Base-by-base conservation (phyloP, 2,113 vertebrate species). In the Myrmecobius fasciatus region DNA sequence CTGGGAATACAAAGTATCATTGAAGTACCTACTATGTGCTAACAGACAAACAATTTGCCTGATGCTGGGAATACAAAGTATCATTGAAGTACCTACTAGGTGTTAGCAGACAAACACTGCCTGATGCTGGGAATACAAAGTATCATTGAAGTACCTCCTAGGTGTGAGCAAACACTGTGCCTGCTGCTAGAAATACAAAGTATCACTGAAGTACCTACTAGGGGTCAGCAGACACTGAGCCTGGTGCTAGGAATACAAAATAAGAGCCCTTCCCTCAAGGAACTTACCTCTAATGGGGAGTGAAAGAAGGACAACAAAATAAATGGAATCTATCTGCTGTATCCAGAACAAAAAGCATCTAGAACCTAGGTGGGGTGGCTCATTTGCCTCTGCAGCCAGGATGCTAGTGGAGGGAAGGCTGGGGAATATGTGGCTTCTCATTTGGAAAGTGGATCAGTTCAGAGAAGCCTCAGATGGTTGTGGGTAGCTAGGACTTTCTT, bases 401-500 rank as follows among this genome's bases (percentile, higher is more conserved):
- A 96, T 92, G 96, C 89, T 8, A 17, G 0, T 3, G 12, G 90
- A 88, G 46, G 1, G 52, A 91, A 28, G 92, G 92, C 83, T 49
- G 28, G 26, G 6, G 89, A 75, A n/a, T 43, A 28, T 3, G 46
- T 14, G 6, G 89, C 36, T 17, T 9, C 46, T 67, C 60, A 83
- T 25, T 90, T 94, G 53, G 54, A 53, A 93, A 48, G 24, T 25
- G 8, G 36, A 56, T 91, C 43, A 88, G 3, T 11, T 0, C 5
- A 17, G 52, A 24, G 91, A 92, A 28, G 47, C 26, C 56, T 48
- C 2, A 17, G 47, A 75, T 67, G 94, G 94, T 94, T 90, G 91
- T 24, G 25, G 20, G 53, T 94, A 89, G 90, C 93, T 90, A 83
- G 93, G 95, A 91, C 92, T 89, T 89, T 96, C 88, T 91, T 93